Evolutionary conservation across 2,888 invertebrate genomes (phyloP).

Genomic region (Prosopocoilus inquinatus): DNA sequence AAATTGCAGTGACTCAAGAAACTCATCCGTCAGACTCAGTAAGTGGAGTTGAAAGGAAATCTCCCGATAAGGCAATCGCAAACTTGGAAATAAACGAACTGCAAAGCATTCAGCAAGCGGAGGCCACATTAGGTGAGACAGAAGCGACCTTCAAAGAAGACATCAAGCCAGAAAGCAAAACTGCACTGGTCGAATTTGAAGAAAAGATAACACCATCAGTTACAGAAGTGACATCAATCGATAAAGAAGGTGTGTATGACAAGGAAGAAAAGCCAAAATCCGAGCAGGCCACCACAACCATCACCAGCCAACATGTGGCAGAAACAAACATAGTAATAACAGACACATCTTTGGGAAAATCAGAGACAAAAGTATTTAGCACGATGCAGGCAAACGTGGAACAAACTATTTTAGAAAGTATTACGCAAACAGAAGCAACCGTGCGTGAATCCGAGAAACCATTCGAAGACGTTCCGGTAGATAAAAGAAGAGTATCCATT

Average conservation of each 20-base stretch:
- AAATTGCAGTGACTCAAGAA: slow-evolving; percentile 58
- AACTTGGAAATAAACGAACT: slow-evolving; percentile 54
- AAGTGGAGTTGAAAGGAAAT: slow-evolving; percentile 47
- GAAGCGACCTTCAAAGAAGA: slow-evolving; percentile 55
- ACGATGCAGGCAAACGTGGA: slow-evolving; percentile 50
- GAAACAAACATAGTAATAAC: slow-evolving; percentile 48
- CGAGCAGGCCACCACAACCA: slow-evolving; percentile 41
- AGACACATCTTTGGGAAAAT: slow-evolving; percentile 39
- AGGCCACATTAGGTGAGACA: slow-evolving; percentile 58
- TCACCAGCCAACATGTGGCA: slow-evolving; percentile 49
- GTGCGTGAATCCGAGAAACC: slow-evolving; percentile 48
- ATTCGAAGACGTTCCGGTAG: slow-evolving; percentile 47
- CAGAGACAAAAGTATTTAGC: slow-evolving; percentile 39
- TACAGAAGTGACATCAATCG: slow-evolving; percentile 51
- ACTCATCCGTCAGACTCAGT: slow-evolving; percentile 57
- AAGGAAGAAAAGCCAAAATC: slow-evolving; percentile 37
- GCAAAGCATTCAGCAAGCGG: slow-evolving; percentile 56
- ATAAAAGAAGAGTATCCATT: slow-evolving; percentile 48
- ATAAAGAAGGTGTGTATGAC: slow-evolving; percentile 50
- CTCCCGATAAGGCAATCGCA: slow-evolving; percentile 52
- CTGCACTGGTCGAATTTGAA: slow-evolving; percentile 49
- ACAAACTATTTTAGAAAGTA: slow-evolving; percentile 50
- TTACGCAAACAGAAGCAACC: slow-evolving; percentile 48
- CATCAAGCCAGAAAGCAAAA: slow-evolving; percentile 50
- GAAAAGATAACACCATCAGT: slow-evolving; percentile 51